These are phyloP conservation scores for Drosophila sulfurigaster DNA, from an alignment of 1,140 invertebrate genomes.

Conservation along the genomic window DNA sequence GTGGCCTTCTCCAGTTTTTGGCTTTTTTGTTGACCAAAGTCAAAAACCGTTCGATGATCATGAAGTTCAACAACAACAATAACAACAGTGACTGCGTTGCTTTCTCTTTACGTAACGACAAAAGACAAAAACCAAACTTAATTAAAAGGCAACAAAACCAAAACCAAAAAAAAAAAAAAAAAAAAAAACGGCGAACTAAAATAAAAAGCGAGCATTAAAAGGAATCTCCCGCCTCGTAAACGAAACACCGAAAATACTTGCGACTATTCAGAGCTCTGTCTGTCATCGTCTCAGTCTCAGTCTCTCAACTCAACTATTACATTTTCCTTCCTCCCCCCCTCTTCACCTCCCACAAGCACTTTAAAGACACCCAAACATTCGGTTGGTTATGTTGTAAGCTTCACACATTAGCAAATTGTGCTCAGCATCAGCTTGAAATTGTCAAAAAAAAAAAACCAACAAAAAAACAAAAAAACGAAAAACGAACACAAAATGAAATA, in stretches of 20 bases:
- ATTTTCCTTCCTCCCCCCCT: not conserved
- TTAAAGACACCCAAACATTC: constrained; percentile 49
- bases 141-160: constrained; percentile 66
- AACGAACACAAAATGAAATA: constrained; percentile 19
- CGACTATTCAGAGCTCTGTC: constrained; percentile 1
- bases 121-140: constrained; percentile 76
- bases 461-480: constrained; percentile 14
- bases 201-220: constrained; percentile 62
- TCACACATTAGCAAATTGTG: constrained; percentile 70
- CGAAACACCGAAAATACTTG: constrained; percentile 29
- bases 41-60: constrained; percentile 81
- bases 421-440: constrained; percentile 60
- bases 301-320: not conserved
- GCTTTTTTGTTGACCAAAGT: constrained; percentile 73
- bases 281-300: constrained; percentile 20
- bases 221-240: constrained; percentile 50
- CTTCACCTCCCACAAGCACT: constrained; percentile 30
- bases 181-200: constrained; percentile 64
- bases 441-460: constrained; percentile 24
- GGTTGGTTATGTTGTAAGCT: constrained; percentile 60
- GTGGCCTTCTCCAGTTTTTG: constrained; percentile 44
- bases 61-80: constrained; percentile 65
- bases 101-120: constrained; percentile 79
- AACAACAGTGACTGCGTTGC: constrained; percentile 47
- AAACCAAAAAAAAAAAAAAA: constrained; percentile 52